phyloP scores from a whole-genome alignment of 2,888 invertebrate genomes.

The Hypercompe scribonia region DNA sequence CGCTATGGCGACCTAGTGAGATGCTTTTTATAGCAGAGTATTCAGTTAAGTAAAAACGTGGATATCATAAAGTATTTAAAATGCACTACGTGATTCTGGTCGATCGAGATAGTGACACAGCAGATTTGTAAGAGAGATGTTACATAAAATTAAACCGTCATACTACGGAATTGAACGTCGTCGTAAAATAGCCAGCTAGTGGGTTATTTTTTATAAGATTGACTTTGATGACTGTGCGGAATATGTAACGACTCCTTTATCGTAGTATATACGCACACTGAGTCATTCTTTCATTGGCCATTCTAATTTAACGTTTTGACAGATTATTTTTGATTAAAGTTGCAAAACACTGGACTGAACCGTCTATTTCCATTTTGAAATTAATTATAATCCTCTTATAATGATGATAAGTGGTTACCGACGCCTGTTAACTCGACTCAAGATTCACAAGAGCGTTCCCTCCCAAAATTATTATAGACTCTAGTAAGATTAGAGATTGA shows the following conservation, averaged over 20 bases:
- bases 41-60: not conserved
- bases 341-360: not conserved
- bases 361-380: no score
- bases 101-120: not conserved
- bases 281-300: no score
- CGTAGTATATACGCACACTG: not conserved
- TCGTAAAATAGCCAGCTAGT: not conserved
- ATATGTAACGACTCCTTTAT: not conserved
- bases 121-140: slow-evolving; percentile 1
- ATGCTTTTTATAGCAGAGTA: no score
- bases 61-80: not conserved
- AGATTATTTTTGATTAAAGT: not conserved
- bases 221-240: not conserved
- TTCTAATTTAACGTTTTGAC: not conserved
- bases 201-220: not conserved
- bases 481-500: no score
- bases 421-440: no score
- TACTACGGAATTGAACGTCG: not conserved
- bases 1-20: no score
- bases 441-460: no score
- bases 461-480: no score
- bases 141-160: not conserved
- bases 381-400: no score
- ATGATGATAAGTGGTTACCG: no score
- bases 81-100: not conserved